A percentile compares a stretch with the other conserved stretches of the same genome.
Evolutionary conservation across 2,113 vertebrate species (phyloP).

Genomic region (Leptobrachium ailaonicum): DNA sequence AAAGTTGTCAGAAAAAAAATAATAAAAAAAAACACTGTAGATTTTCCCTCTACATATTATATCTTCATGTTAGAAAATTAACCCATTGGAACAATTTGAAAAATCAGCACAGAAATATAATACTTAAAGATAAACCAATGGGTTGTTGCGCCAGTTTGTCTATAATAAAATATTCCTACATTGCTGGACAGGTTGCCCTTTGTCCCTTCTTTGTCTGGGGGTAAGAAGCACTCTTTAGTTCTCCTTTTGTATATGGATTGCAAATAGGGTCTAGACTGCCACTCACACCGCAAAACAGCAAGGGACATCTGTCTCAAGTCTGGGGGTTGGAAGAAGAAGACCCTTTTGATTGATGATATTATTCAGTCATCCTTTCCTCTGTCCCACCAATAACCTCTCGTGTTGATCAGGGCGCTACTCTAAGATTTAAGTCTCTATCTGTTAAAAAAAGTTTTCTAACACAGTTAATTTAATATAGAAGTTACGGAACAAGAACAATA

Average conservation of each 20-base stretch:
- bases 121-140: neutral
- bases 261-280: slow-evolving; percentile 44
- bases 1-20: too few species aligned
- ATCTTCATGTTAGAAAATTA: too few species aligned
- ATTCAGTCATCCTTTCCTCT: neutral
- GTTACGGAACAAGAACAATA: too few species aligned
- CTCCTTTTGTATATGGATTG: slow-evolving; percentile 33
- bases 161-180: slow-evolving; percentile 30
- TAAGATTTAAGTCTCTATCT: too few species aligned
- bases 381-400: slow-evolving; percentile 4
- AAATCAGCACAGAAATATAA: neutral
- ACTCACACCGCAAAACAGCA: slow-evolving; percentile 32
- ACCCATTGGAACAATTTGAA: neutral
- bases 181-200: slow-evolving; percentile 16
- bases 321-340: slow-evolving; percentile 12
- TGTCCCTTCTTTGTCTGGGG: slow-evolving; percentile 31
- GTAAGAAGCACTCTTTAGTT: slow-evolving; percentile 23
- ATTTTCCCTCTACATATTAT: neutral
- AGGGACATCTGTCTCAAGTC: slow-evolving; percentile 48
- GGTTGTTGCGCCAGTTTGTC: neutral
- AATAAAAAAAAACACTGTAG: neutral
- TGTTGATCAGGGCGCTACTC: neutral
- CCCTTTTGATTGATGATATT: slow-evolving; percentile 43
- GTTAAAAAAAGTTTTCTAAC: too few species aligned
- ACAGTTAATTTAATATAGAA: too few species aligned